phyloP scores from a whole-genome alignment of 1,140 invertebrate genomes.

The Dinoponera quadriceps region DNA sequence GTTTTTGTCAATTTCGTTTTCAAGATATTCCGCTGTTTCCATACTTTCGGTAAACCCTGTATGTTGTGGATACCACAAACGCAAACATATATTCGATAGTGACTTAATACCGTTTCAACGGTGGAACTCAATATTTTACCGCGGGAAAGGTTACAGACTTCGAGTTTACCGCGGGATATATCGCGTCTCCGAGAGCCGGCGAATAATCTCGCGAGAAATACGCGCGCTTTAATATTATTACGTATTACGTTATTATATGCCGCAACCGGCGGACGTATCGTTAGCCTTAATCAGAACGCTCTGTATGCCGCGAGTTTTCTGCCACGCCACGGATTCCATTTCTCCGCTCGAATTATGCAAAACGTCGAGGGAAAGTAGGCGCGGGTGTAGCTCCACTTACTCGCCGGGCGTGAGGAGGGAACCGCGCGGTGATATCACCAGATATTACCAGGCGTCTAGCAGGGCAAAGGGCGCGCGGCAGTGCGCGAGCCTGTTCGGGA shows the following conservation, averaged over 20 bases:
- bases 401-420: conserved; percentile 20
- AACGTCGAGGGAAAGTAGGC: conserved; percentile 38
- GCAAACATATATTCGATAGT: too few species aligned
- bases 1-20: too few species aligned
- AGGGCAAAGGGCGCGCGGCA: not conserved
- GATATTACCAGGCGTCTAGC: conserved; percentile 26
- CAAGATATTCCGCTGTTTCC: too few species aligned
- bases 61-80: too few species aligned
- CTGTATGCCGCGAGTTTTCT: conserved; percentile 50
- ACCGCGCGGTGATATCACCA: conserved; percentile 14
- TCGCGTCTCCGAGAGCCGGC: conserved; percentile 1
- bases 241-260: conserved; percentile 51
- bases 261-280: conserved; percentile 42
- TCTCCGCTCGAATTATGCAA: conserved; percentile 58
- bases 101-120: too few species aligned
- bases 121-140: too few species aligned
- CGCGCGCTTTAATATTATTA: conserved; percentile 51
- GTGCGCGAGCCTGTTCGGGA: not conserved
- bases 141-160: too few species aligned
- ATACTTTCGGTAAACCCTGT: too few species aligned
- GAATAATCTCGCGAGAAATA: conserved; percentile 31
- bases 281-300: conserved; percentile 58
- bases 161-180: too few species aligned
- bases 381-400: not conserved
- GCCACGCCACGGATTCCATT: conserved; percentile 43